Evolutionary conservation across 2,113 vertebrate genomes (phyloP).

Genomic region (Siniperca knerii): DNA sequence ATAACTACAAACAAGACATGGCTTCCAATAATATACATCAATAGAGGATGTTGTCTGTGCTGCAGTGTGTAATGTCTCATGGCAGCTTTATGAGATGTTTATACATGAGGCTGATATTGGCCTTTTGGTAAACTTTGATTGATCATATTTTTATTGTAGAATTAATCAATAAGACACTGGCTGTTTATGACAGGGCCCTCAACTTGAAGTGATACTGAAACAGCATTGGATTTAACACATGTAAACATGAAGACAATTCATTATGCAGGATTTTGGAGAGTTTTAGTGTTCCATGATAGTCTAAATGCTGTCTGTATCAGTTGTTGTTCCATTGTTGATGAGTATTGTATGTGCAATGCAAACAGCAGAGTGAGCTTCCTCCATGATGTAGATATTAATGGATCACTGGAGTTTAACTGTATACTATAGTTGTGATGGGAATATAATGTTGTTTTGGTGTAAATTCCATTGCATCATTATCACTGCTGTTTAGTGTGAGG

Average conservation of each 20-base stretch:
- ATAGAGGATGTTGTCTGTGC: conserved; percentile 29
- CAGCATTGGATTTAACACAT: background rate
- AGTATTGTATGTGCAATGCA: background rate
- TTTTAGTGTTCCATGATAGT: background rate
- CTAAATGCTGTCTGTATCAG: too few relatives aligned
- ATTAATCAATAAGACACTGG: background rate
- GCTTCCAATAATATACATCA: conserved; percentile 13
- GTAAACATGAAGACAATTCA: background rate
- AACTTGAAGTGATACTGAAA: background rate
- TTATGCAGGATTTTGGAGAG: background rate
- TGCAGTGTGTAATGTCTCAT: background rate
- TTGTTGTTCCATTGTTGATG: background rate
- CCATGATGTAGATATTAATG: background rate
- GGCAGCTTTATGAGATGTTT: conserved; percentile 24
- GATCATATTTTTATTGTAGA: background rate
- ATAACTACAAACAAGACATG: conserved; percentile 57
- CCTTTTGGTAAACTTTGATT: conserved; percentile 10
- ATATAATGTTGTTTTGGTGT: conserved; percentile 21
- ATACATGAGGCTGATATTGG: conserved; percentile 2
- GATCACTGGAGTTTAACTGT: conserved; percentile 13
- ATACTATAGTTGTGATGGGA: conserved; percentile 8
- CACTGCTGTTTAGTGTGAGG: conserved; percentile 4
- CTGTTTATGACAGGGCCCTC: background rate
- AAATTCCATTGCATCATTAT: conserved; percentile 41
- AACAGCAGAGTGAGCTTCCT: background rate